Conservation (phyloP, 2,113 vertebrate species). For the Kryptolebias marmoratus region DNA sequence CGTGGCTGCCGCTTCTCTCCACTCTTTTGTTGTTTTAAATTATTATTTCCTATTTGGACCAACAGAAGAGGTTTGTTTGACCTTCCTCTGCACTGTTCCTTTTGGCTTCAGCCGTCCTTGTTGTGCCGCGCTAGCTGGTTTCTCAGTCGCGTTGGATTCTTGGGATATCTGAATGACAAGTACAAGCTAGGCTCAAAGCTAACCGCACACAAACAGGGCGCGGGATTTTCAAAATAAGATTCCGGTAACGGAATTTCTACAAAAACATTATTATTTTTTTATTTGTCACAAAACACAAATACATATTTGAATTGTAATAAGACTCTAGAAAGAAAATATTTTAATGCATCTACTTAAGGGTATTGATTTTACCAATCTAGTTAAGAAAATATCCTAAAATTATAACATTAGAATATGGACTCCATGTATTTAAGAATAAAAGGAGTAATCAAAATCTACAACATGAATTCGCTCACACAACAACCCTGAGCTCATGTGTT, state of each 20-base stretch:
- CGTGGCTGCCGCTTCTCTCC: conserved; percentile 1
- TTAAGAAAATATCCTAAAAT: too few species aligned
- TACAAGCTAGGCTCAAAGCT: conserved; percentile 11
- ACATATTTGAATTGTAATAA: too few species aligned
- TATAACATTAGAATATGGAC: too few species aligned
- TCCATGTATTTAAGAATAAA: too few species aligned
- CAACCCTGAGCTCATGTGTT: too few species aligned
- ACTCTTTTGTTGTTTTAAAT: neutral
- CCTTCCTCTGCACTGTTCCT: neutral
- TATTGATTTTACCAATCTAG: too few species aligned
- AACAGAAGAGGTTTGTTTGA: neutral
- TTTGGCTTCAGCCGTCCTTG: conserved; percentile 20
- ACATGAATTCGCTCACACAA: too few species aligned
- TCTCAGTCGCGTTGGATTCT: conserved; percentile 62
- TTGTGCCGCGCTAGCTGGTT: conserved; percentile 26
- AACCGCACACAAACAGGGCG: neutral
- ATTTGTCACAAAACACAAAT: too few species aligned
- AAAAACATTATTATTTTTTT: too few species aligned
- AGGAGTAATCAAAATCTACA: too few species aligned
- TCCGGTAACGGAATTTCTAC: neutral
- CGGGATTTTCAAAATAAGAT: conserved; percentile 52
- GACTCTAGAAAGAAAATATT: too few species aligned
- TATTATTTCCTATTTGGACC: neutral
- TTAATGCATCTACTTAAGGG: too few species aligned
- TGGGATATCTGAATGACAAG: conserved; percentile 78